phyloP scores from a whole-genome alignment of 2,797 vertebrate genomes.

The Distichodus sexfasciatus region DNA sequence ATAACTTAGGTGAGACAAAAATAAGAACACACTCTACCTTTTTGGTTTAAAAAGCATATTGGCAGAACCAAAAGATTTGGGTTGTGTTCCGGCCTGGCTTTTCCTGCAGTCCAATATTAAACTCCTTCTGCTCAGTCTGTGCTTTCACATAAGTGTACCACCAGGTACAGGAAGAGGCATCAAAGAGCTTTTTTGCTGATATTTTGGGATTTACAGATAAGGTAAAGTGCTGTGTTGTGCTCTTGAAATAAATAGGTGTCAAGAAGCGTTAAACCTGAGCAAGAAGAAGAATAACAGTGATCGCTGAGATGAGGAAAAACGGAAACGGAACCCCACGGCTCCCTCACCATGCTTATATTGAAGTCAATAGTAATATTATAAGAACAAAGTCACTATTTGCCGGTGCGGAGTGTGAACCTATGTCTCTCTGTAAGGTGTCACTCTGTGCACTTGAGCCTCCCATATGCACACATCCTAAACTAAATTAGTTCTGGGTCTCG shows the following conservation, averaged over 20 bases:
- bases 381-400: neutral
- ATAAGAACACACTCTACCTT: too few relatives aligned
- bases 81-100: too few relatives aligned
- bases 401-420: too few relatives aligned
- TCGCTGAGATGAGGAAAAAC: neutral
- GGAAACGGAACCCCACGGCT: too few relatives aligned
- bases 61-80: too few relatives aligned
- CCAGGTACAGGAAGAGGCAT: neutral
- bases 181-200: neutral
- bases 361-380: too few relatives aligned
- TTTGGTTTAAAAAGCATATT: too few relatives aligned
- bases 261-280: too few relatives aligned
- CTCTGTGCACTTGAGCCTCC: neutral
- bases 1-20: too few relatives aligned
- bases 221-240: neutral
- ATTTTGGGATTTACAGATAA: constrained; percentile 12
- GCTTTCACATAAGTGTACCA: constrained; percentile 5
- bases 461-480: neutral
- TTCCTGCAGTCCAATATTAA: too few relatives aligned
- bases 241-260: neutral
- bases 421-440: too few relatives aligned
- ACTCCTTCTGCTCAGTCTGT: neutral
- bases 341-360: neutral
- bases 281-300: neutral
- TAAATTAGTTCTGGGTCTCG: neutral